Percentiles rank a stretch among this genome's conserved stretches.
These are phyloP conservation scores for Leptinotarsa texana DNA, from an alignment of 1,140 invertebrate genomes.

Conservation along the genomic window DNA sequence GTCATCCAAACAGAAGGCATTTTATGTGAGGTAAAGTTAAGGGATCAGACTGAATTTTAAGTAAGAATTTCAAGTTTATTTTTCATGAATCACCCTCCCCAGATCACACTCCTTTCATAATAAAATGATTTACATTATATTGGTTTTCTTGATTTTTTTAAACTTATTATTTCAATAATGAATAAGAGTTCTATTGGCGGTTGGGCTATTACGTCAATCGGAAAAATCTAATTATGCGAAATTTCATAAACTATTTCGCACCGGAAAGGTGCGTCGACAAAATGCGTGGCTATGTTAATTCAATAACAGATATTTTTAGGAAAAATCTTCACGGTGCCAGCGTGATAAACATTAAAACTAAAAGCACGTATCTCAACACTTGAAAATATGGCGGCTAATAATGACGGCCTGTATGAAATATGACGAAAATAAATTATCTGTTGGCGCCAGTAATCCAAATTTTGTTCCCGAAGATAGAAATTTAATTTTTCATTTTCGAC, in stretches of 20 bases:
- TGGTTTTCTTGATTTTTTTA: too few species aligned
- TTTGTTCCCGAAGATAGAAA: not conserved
- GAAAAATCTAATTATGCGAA: not conserved
- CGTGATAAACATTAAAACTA: not conserved
- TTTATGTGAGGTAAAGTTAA: too few species aligned
- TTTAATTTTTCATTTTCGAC: too few species aligned
- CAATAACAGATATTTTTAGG: slow-evolving; percentile 3
- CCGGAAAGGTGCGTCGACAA: slow-evolving; percentile 1
- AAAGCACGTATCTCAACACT: slow-evolving; percentile 8
- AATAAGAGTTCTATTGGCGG: too few species aligned
- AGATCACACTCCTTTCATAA: too few species aligned
- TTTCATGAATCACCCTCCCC: too few species aligned
- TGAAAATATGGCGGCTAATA: not conserved
- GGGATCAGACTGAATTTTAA: too few species aligned
- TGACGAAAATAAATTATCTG: slow-evolving; percentile 3
- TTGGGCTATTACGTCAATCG: not conserved
- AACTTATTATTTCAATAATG: too few species aligned
- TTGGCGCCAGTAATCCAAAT: not conserved
- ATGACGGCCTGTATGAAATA: not conserved
- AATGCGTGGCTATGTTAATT: not conserved
- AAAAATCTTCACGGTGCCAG: not conserved
- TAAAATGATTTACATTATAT: too few species aligned
- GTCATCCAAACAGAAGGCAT: too few species aligned
- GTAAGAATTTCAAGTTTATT: too few species aligned
- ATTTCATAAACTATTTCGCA: not conserved